Percentiles rank a stretch among this genome's conserved stretches.
Evolutionary conservation across 2,888 invertebrate species (phyloP).

Genomic region (Germaria angustata): DNA sequence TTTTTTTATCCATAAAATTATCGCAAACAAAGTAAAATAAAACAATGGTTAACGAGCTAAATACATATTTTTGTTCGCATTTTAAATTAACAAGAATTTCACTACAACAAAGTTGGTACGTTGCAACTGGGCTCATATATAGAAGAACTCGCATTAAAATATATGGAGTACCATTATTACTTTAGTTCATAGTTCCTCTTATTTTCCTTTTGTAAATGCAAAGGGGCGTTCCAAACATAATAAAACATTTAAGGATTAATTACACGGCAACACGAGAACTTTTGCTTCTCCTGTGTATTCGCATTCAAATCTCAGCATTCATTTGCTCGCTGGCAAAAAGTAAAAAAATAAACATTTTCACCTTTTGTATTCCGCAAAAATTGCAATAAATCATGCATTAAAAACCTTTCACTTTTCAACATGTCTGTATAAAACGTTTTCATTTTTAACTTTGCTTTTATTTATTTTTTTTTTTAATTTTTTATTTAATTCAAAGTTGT

Average conservation of each 20-base stretch:
- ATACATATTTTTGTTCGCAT: conserved; percentile 48
- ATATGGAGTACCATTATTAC: not conserved
- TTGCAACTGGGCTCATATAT: not conserved
- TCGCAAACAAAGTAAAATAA: conserved; percentile 37
- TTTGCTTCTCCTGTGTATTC: conserved; percentile 33
- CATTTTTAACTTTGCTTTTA: not conserved
- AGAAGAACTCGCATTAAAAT: too few relatives aligned
- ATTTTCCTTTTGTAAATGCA: conserved; percentile 15
- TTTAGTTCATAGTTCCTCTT: not conserved
- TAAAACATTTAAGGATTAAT: conserved; percentile 66
- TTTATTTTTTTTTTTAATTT: not conserved
- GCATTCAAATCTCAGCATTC: conserved; percentile 49
- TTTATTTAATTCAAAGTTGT: conserved; percentile 16
- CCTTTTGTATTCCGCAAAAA: conserved; percentile 19
- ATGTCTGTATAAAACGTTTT: conserved; percentile 44
- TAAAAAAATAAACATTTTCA: not conserved
- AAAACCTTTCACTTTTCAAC: conserved; percentile 60
- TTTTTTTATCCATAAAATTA: conserved; percentile 13
- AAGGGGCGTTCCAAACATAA: conserved; percentile 61
- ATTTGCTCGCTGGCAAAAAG: too few relatives aligned
- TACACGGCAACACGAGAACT: conserved; percentile 59
- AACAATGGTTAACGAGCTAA: conserved; percentile 46
- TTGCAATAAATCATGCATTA: conserved; percentile 61
- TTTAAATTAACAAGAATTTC: conserved; percentile 54
- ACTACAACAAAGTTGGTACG: conserved; percentile 3